A percentile compares a stretch with the other conserved stretches of the same genome.
phyloP scores from a whole-genome alignment of 2,888 invertebrate species.

The Hermaeophaga mercurialis region DNA sequence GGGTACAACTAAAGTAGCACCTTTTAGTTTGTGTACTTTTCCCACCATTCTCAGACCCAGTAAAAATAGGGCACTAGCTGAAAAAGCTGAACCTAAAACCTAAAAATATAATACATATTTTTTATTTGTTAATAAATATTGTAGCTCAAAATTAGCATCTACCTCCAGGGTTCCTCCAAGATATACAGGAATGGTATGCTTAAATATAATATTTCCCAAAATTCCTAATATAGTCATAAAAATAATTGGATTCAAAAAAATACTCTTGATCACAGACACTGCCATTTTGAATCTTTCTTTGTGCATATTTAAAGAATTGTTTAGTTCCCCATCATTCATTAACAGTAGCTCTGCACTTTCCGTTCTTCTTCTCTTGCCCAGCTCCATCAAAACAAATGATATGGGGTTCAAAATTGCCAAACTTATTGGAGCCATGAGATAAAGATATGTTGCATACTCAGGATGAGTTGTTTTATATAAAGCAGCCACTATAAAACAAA shows the following conservation, averaged over 20 bases:
- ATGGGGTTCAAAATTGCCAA: constrained; percentile 90
- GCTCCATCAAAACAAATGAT: constrained; percentile 88
- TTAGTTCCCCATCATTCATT: constrained; percentile 43
- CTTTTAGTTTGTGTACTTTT: constrained; percentile 78
- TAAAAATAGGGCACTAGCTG: constrained; percentile 88
- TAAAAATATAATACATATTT: constrained; percentile 48
- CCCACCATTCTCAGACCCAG: constrained; percentile 93
- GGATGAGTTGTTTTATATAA: constrained; percentile 85
- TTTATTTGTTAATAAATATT: background rate
- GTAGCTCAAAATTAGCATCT: constrained; percentile 44
- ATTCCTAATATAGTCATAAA: constrained; percentile 93
- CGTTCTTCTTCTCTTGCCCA: constrained; percentile 59
- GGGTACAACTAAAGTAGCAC: constrained; percentile 80
- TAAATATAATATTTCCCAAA: constrained; percentile 79
- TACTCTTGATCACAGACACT: constrained; percentile 64
- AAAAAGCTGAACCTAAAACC: constrained; percentile 86
- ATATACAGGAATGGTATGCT: constrained; percentile 76
- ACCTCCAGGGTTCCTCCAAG: constrained; percentile 78
- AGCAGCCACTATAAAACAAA: constrained; percentile 70
- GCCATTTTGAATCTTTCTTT: constrained; percentile 51
- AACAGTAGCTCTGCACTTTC: constrained; percentile 39
- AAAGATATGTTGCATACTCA: constrained; percentile 88
- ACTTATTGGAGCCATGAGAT: constrained; percentile 93
- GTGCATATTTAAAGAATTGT: constrained; percentile 40
- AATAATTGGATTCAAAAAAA: constrained; percentile 86